Conservation (phyloP, 2,888 invertebrate species). For the Rotaria sp. region DNA sequence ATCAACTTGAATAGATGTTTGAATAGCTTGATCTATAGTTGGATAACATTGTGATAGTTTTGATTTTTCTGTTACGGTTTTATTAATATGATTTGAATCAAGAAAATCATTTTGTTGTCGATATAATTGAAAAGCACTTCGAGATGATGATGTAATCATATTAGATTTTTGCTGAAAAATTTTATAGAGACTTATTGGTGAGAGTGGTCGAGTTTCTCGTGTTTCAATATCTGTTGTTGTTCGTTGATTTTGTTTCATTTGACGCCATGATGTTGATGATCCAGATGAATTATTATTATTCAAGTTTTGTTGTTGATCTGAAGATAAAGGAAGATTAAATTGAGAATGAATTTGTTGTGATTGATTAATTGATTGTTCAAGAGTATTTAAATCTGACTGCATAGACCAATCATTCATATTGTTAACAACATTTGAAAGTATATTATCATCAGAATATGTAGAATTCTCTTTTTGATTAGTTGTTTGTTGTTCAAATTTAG, state of each 20-base stretch:
- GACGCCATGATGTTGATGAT: constrained; percentile 27
- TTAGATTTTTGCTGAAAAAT: constrained; percentile 5
- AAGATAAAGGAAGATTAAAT: neutral
- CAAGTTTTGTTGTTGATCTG: neutral
- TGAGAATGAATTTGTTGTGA: neutral
- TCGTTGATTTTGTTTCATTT: constrained; percentile 1
- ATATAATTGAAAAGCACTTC: neutral
- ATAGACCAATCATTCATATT: constrained; percentile 14
- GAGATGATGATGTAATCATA: neutral
- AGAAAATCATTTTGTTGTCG: neutral
- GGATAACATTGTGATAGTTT: neutral
- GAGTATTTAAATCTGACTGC: neutral
- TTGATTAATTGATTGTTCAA: neutral
- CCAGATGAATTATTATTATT: neutral
- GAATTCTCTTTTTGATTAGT: neutral
- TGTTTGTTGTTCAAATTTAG: neutral
- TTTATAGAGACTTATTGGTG: neutral
- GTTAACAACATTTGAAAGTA: neutral
- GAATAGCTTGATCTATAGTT: neutral
- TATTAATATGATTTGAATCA: neutral
- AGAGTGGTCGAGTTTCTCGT: neutral
- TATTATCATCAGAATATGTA: neutral
- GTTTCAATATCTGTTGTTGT: neutral
- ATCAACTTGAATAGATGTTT: neutral
- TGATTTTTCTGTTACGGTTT: neutral